A percentile compares a stretch with the other conserved stretches of the same genome.
These are phyloP conservation scores for Oryzias javanicus DNA, from an alignment of 2,113 vertebrate species.

Conservation along the genomic window DNA sequence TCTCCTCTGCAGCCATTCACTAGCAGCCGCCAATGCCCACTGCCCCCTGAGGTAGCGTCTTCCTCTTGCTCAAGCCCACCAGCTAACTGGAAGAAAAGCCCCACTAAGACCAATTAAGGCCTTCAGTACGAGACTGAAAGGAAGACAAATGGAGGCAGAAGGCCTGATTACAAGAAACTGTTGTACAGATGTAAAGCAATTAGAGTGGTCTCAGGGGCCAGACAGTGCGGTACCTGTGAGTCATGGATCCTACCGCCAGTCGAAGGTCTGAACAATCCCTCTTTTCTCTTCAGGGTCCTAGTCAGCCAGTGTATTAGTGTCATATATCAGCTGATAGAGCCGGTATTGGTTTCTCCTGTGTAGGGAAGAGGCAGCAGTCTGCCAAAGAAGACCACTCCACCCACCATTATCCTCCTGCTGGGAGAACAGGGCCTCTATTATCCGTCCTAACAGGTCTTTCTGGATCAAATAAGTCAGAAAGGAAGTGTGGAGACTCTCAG, in stretches of 20 bases:
- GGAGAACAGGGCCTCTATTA: conserved; percentile 79
- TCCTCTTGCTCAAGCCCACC: conserved; percentile 82
- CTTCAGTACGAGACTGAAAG: conserved; percentile 93
- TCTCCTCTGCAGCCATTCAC: conserved; percentile 70
- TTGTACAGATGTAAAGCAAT: conserved; percentile 99
- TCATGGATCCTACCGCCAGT: conserved; percentile 89
- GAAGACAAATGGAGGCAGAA: conserved; percentile 98
- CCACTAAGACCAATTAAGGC: conserved; percentile 99
- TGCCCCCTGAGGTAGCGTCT: conserved; percentile 79
- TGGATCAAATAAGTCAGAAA: conserved; percentile 71
- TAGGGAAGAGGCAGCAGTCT: conserved; percentile 77
- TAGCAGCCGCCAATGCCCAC: conserved; percentile 69
- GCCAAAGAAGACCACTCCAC: conserved; percentile 75
- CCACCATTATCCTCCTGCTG: conserved; percentile 71
- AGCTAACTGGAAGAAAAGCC: conserved; percentile 88
- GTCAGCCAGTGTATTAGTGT: conserved; percentile 90
- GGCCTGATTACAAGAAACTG: conserved; percentile 98
- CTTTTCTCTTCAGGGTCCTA: conserved; percentile 85
- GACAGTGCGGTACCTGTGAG: conserved; percentile 85
- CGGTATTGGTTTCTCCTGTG: conserved; percentile 80
- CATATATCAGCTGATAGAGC: conserved; percentile 84
- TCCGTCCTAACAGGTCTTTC: conserved; percentile 66
- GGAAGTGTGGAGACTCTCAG: conserved; percentile 68
- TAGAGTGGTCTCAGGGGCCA: conserved; percentile 91
- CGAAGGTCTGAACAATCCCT: conserved; percentile 92